Percentiles rank a stretch among this genome's conserved stretches.
Evolutionary conservation across 2,113 vertebrate genomes (phyloP).

Genomic region (Pedionomus torquatus): DNA sequence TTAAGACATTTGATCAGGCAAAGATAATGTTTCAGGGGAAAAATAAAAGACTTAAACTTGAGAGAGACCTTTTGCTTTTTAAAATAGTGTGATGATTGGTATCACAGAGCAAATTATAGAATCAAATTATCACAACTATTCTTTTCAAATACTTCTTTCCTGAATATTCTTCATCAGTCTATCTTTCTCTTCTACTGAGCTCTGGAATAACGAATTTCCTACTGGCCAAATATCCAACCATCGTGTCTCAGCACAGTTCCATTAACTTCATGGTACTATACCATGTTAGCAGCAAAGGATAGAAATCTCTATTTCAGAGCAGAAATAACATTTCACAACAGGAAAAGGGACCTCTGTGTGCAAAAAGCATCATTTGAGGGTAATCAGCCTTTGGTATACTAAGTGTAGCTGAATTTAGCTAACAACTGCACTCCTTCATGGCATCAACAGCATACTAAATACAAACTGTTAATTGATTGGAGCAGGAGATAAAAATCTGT

Average conservation of each 20-base stretch:
- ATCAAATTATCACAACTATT: background rate
- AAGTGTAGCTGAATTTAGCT: background rate
- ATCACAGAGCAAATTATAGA: background rate
- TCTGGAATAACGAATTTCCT: background rate
- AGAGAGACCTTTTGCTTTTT: background rate
- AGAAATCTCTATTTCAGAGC: background rate
- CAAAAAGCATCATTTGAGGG: background rate
- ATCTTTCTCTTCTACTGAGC: background rate
- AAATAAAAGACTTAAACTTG: background rate
- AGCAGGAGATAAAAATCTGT: background rate
- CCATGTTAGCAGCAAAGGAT: background rate
- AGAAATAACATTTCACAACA: background rate
- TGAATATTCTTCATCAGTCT: background rate
- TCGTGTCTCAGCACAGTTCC: background rate
- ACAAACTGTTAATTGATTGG: background rate
- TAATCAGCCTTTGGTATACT: background rate
- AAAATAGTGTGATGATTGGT: background rate
- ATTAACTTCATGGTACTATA: background rate
- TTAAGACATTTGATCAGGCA: slow-evolving; percentile 24
- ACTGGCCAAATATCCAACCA: background rate
- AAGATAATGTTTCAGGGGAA: background rate
- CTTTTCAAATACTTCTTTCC: background rate
- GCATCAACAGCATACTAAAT: background rate
- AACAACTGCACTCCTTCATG: background rate
- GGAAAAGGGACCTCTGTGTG: background rate